phyloP scores from a whole-genome alignment of 2,888 invertebrate species.

The Xanthorhoe spadicearia region DNA sequence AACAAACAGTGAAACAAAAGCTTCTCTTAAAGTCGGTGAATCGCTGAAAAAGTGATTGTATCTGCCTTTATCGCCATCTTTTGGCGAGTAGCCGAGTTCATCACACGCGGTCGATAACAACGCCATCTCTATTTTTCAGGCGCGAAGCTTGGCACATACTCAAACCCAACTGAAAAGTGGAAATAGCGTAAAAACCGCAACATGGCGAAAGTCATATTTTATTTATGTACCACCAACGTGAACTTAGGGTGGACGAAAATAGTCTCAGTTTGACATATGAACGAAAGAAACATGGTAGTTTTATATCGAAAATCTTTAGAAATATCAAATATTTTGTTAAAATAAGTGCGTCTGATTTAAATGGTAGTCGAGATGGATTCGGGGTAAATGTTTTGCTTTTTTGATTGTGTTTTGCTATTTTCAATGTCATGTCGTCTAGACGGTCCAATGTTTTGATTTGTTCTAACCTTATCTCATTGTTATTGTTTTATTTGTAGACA shows the following conservation, averaged over 20 bases:
- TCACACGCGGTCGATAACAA: constrained; percentile 22
- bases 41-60: background rate
- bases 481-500: constrained; percentile 34
- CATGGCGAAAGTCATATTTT: constrained; percentile 39
- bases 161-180: constrained; percentile 33
- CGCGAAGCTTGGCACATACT: constrained; percentile 22
- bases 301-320: constrained; percentile 76
- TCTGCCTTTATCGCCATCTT: constrained; percentile 46
- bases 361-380: constrained; percentile 75
- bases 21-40: too few relatives aligned
- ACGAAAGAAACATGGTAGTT: constrained; percentile 80
- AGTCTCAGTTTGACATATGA: constrained; percentile 82
- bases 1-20: too few relatives aligned
- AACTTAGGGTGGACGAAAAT: constrained; percentile 80
- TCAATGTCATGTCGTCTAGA: constrained; percentile 47
- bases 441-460: constrained; percentile 68
- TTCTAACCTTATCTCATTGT: constrained; percentile 65
- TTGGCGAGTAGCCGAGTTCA: constrained; percentile 14
- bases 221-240: constrained; percentile 75
- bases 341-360: constrained; percentile 53
- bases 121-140: constrained; percentile 56
- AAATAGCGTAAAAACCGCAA: constrained; percentile 42
- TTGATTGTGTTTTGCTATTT: constrained; percentile 53
- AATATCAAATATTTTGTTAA: constrained; percentile 64
- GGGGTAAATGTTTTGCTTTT: constrained; percentile 67